phyloP scores from a whole-genome alignment of 2,113 vertebrate genomes.

The Bagarius yarrelli region DNA sequence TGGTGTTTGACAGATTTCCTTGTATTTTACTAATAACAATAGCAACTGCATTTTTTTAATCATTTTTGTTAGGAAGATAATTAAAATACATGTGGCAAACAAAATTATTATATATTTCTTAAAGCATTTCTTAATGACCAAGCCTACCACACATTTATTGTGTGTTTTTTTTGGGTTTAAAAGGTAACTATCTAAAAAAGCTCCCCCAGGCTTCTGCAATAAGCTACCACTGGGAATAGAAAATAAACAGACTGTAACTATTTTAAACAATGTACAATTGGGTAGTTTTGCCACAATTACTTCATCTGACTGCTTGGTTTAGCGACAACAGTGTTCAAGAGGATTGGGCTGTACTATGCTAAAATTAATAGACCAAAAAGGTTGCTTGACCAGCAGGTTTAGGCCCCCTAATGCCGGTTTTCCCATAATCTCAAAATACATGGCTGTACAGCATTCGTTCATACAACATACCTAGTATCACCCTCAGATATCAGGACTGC shows the following conservation, averaged over 20 bases:
- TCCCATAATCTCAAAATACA: not conserved
- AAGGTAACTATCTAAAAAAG: conserved; percentile 30
- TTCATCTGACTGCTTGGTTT: conserved; percentile 29
- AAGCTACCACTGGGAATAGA: conserved; percentile 36
- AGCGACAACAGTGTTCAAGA: not conserved
- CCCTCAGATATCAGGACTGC: too few relatives aligned
- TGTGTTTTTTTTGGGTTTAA: conserved; percentile 40
- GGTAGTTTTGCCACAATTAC: conserved; percentile 19
- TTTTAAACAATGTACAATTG: conserved; percentile 24
- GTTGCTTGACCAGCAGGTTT: conserved; percentile 13
- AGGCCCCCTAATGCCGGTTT: not conserved
- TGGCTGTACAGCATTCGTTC: not conserved
- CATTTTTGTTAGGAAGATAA: conserved; percentile 6
- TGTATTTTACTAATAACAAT: conserved; percentile 8
- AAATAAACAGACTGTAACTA: conserved; percentile 41
- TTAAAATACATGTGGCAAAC: conserved; percentile 17
- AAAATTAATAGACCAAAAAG: too few relatives aligned
- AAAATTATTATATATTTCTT: not conserved
- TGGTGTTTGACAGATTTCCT: conserved; percentile 17
- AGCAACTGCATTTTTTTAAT: conserved; percentile 10
- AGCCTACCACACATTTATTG: conserved; percentile 24
- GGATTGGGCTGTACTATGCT: conserved; percentile 5
- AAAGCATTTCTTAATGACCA: conserved; percentile 21
- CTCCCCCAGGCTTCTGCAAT: not conserved
- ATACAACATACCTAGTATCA: too few relatives aligned